phyloP scores from a whole-genome alignment of 2,888 invertebrate genomes.

The Ochlodes sylvanus region DNA sequence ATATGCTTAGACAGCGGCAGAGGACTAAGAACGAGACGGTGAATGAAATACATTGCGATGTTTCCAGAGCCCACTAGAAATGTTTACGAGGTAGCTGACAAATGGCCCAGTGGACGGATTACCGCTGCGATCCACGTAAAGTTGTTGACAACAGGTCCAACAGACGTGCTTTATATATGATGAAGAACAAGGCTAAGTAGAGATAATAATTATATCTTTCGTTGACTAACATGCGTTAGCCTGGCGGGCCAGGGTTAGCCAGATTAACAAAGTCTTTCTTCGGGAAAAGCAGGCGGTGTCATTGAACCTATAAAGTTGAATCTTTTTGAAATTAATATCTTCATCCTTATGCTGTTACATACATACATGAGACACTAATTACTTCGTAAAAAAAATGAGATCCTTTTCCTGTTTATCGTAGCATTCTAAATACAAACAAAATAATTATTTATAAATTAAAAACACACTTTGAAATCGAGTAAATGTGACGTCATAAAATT shows the following conservation, averaged over 20 bases:
- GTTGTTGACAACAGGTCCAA: constrained; percentile 53
- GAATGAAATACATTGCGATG: constrained; percentile 11
- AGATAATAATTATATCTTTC: constrained; percentile 60
- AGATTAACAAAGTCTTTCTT: constrained; percentile 61
- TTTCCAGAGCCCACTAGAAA: constrained; percentile 39
- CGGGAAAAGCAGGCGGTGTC: constrained; percentile 37
- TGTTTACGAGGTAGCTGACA: constrained; percentile 54
- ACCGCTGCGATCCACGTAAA: constrained; percentile 42
- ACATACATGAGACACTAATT: not conserved
- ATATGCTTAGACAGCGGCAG: constrained; percentile 6
- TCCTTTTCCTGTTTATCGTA: not conserved
- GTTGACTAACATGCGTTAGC: constrained; percentile 52
- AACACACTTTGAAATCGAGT: not conserved
- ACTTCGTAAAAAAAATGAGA: not conserved
- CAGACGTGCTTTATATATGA: constrained; percentile 59
- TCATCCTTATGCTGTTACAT: not conserved
- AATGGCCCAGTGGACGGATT: constrained; percentile 49
- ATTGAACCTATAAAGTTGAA: constrained; percentile 32
- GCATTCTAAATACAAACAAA: not conserved
- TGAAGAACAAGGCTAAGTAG: constrained; percentile 56
- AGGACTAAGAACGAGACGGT: constrained; percentile 1
- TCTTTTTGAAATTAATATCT: constrained; percentile 26
- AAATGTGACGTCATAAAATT: not conserved
- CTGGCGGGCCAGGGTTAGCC: constrained; percentile 61
- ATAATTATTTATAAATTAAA: not conserved